Evolutionary conservation across 2,113 vertebrate genomes (phyloP).

Genomic region (Procapra przewalskii): DNA sequence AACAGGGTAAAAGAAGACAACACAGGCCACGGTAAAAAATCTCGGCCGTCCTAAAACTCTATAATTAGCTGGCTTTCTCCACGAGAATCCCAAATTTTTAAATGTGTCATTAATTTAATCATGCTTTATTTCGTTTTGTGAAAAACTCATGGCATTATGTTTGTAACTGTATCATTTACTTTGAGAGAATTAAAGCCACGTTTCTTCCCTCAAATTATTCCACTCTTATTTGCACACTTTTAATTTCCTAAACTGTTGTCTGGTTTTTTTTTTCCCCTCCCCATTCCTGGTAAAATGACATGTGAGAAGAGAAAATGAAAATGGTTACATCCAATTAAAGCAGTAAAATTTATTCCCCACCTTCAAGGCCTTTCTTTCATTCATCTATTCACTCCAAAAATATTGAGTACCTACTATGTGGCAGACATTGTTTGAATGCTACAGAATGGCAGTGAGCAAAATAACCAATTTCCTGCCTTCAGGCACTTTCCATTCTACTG

Average conservation of each 20-base stretch:
- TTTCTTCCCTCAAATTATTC: not conserved
- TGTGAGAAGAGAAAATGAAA: not conserved
- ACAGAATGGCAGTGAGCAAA: not conserved
- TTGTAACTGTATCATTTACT: slow-evolving; percentile 3
- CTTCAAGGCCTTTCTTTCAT: not conserved
- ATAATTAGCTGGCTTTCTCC: not conserved
- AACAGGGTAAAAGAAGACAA: not conserved
- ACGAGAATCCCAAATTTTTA: not conserved
- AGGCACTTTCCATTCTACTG: not conserved
- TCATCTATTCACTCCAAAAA: not conserved
- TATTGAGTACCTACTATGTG: not conserved
- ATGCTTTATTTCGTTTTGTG: not conserved
- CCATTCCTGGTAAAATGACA: not conserved
- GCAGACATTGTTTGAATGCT: too few relatives aligned
- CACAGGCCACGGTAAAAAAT: not conserved
- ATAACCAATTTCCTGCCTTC: not conserved
- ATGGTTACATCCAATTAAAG: not conserved
- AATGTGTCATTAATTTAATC: slow-evolving; percentile 9
- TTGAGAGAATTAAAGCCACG: slow-evolving; percentile 14
- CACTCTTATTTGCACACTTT: not conserved
- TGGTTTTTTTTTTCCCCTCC: not conserved
- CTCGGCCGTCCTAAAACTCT: not conserved
- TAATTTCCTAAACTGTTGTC: not conserved
- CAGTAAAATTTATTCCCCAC: not conserved
- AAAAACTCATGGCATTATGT: not conserved